These are phyloP conservation scores for Tapirus indicus DNA, from an alignment of 2,797 vertebrate species.

Conservation along the genomic window DNA sequence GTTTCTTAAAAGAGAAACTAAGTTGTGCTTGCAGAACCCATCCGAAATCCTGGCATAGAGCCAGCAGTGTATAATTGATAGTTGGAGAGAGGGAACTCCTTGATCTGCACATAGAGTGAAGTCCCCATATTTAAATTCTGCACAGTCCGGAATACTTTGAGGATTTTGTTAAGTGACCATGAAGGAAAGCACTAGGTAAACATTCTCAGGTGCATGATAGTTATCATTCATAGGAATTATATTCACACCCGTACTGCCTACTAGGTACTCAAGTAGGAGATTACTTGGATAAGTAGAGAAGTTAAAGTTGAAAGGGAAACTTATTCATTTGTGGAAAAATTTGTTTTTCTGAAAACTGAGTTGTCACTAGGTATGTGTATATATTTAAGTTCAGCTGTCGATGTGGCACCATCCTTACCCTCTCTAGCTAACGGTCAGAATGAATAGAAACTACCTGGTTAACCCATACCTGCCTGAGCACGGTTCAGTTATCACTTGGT, in stretches of 20 bases:
- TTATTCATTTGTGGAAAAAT: neutral
- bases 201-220: neutral
- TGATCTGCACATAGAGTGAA: conserved; percentile 40
- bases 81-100: neutral
- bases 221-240: neutral
- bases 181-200: conserved; percentile 12
- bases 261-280: neutral
- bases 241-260: neutral
- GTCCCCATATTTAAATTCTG: conserved; percentile 24
- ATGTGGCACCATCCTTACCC: neutral
- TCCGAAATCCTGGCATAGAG: neutral
- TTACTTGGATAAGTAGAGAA: neutral
- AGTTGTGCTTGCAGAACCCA: neutral
- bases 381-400: neutral
- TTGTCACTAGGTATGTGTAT: neutral
- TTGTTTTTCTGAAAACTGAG: conserved; percentile 17
- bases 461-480: neutral
- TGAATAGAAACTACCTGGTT: neutral
- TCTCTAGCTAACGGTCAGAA: neutral
- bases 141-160: neutral
- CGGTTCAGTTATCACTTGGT: neutral
- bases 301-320: conserved; percentile 17
- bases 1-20: conserved; percentile 39
- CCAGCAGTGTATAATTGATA: neutral
- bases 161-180: conserved; percentile 31